Base-by-base conservation (phyloP, 2,888 invertebrate genomes). In the Halictus ligatus region DNA sequence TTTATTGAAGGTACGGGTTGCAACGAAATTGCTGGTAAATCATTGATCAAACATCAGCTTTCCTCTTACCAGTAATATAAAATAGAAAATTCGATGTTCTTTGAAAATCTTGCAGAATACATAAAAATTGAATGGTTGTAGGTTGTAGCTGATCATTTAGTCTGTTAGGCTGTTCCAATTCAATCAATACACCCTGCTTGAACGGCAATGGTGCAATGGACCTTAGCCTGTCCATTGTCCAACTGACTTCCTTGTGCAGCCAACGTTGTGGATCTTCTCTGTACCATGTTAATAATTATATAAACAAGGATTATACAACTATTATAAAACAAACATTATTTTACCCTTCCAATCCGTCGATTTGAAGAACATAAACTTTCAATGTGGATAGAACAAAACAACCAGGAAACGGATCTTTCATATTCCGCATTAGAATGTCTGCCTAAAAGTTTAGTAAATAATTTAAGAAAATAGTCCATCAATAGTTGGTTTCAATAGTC, bases 181-280 rank as follows among this genome's bases (percentile, higher is more conserved):
- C 94, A n/a, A 96, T 94, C 0, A 95, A 92, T 58, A 96, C 87
- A 0, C 96, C 96, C 87, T 96, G 95, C 89, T 96, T 96, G 94
- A 96, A 96, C n/a, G 96, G 96, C 81, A 96, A 88, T n/a, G 96
- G 93, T 43, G 95, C 95, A 76, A 96, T 94, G 4, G 93, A 93
- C 87, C 95, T 94, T 21, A 96, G 88, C 67, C 96, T 95, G 90
- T 96, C 95, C 84, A 95, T 94, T 0, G 96, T 95, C 88, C 95
- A 96, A 85, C 95, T 95, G 29, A 94, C 90, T 84, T 95, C 95
- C 87, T 95, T 95, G 69, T 95, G 95, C 78, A 96, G 90, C 96
- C 96, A 96, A 75, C 95, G 95, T 79, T 95, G 93, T 7, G 96
- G 96, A 91, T 96, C 96, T 88, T 96, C 96, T 18, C 96, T 96